Base-by-base conservation (phyloP, 37 sponge, comb jelly and placozoan genomes). In the Spongilla lacustris region DNA sequence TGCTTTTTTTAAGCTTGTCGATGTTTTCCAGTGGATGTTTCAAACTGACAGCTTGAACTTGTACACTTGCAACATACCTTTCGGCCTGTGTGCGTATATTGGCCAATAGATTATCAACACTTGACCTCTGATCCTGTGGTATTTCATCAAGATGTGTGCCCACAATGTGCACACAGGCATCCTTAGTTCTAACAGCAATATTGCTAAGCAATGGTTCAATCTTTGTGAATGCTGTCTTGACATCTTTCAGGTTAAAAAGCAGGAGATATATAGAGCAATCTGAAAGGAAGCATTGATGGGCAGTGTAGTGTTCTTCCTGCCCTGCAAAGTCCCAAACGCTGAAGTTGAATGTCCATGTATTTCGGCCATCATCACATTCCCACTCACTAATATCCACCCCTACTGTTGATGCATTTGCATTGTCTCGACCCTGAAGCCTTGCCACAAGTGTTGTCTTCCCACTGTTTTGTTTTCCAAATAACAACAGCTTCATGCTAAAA, bases 291-390 rank as follows among this genome's bases (percentile, higher is more conserved):
- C 98, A 95, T 87, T 98, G 98, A 76, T 95, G 94, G 17, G 92
- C 93, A 35, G 98, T 96, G 77, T 95, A 97, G 79, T 93, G 93
- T 76, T 95, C 95, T 66, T 95, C 92, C 80, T 95, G 96, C 0
- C 98, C 98, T 24, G 92, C 96, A 83, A 98, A 95, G 74, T 95
- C 96, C 98, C 98, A 98, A 29, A 95, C 93, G 69, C 92, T 91
- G 83, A 98, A 98, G 37, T 85, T 81, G 36, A 95, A 89, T 23
- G 46, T 67, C 67, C n/a, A n/a, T n/a, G n/a, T n/a, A n/a, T 87
- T 78, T 26, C 50, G 66, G 0, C 91, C 87, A 24, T 79, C 31
- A 30, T 76, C 69, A 85, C 50, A 93, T 33, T 66, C 35, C 93
- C 95, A 94, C 73, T 94, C 93, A 48, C 91, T 96, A 24, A 98